phyloP scores from a whole-genome alignment of 2,888 invertebrate genomes.

The Synergus laeviventris region DNA sequence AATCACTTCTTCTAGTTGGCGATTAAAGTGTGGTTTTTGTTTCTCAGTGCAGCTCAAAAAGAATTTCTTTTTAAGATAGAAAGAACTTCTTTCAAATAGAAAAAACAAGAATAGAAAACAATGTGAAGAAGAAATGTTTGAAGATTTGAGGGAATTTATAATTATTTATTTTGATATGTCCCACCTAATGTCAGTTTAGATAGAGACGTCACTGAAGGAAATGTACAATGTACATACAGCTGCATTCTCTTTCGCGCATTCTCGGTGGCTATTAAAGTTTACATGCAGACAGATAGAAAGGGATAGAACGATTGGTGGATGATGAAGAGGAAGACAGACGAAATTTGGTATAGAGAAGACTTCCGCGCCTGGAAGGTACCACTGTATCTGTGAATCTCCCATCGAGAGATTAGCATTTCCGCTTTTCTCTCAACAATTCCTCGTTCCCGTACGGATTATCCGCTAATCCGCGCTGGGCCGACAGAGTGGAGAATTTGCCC shows the following conservation, averaged over 20 bases:
- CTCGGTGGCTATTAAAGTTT: constrained; percentile 54
- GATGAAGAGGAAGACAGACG: constrained; percentile 50
- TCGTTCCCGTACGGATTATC: constrained; percentile 74
- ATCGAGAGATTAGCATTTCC: constrained; percentile 75
- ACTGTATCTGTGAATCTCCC: constrained; percentile 68
- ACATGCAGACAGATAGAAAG: constrained; percentile 50
- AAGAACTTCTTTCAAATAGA: not conserved
- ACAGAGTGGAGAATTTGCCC: constrained; percentile 56
- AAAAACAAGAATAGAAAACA: not conserved
- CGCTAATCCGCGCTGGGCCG: constrained; percentile 70
- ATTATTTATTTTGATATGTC: constrained; percentile 23
- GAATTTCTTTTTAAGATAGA: no score
- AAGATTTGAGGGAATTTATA: not conserved
- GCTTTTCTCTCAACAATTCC: constrained; percentile 74
- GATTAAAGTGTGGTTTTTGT: no score
- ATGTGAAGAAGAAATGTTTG: not conserved
- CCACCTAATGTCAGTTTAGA: not conserved
- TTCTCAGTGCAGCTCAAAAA: no score
- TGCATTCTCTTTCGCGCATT: constrained; percentile 56
- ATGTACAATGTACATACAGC: constrained; percentile 44
- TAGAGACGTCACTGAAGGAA: constrained; percentile 40
- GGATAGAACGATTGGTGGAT: constrained; percentile 50
- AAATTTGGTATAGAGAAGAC: constrained; percentile 53
- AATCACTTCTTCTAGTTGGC: no score
- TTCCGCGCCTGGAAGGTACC: constrained; percentile 57